phyloP scores from a whole-genome alignment of 2,113 vertebrate species.

The Acinonyx jubatus region DNA sequence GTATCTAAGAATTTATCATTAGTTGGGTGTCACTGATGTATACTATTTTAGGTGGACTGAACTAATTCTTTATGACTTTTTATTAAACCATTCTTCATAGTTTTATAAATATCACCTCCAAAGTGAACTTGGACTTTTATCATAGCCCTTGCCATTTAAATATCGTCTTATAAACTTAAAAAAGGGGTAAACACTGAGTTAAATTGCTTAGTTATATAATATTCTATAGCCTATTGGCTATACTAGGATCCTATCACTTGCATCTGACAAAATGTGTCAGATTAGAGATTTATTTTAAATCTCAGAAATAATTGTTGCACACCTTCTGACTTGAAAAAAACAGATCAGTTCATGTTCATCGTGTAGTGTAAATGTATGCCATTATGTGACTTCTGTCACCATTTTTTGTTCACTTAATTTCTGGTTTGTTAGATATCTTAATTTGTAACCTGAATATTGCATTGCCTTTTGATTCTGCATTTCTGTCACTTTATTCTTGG shows the following conservation, averaged over 20 bases:
- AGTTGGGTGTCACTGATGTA: neutral
- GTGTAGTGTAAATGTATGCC: neutral
- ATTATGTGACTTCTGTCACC: neutral
- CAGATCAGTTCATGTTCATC: neutral
- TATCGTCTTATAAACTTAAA: neutral
- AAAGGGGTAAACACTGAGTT: neutral
- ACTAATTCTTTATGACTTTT: neutral
- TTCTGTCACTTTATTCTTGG: neutral
- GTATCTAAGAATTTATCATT: slow-evolving; percentile 39
- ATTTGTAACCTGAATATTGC: neutral
- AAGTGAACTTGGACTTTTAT: neutral
- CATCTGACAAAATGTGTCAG: neutral
- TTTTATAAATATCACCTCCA: neutral
- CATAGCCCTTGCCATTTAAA: neutral
- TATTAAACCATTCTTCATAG: neutral
- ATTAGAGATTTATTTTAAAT: neutral
- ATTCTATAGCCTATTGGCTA: neutral
- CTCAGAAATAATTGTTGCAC: neutral
- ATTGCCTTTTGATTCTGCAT: neutral
- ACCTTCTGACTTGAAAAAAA: neutral
- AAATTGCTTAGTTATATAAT: neutral
- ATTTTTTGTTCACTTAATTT: slow-evolving; percentile 1
- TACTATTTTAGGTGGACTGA: neutral
- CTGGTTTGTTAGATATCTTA: neutral
- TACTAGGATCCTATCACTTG: neutral